Evolutionary conservation across 2,113 vertebrate species (phyloP).

Genomic region (Gallinago undulata): DNA sequence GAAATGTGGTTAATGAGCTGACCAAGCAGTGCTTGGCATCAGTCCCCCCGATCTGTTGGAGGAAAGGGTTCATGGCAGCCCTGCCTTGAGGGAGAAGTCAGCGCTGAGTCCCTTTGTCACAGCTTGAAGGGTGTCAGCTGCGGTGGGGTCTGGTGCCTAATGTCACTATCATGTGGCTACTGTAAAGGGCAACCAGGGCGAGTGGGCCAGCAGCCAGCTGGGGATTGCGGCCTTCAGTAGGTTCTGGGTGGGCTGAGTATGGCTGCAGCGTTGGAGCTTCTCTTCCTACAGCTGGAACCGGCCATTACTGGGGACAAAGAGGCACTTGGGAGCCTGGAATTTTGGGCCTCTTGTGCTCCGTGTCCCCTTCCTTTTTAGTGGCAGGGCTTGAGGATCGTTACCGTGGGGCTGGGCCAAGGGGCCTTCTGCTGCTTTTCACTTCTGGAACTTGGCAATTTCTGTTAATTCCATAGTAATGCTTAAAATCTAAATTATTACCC

Average conservation of each 20-base stretch:
- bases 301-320: not conserved
- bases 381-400: not conserved
- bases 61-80: not conserved
- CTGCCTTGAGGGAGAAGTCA: fast-evolving
- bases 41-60: fast-evolving
- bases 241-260: not conserved
- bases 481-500: not conserved
- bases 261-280: too few relatives aligned
- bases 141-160: fast-evolving
- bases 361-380: fast-evolving
- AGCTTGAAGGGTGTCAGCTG: too few relatives aligned
- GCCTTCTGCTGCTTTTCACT: not conserved
- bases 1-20: not conserved
- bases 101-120: not conserved
- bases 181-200: not conserved
- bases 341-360: not conserved
- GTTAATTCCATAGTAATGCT: not conserved
- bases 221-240: not conserved
- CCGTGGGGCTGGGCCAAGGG: not conserved
- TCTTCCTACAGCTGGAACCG: too few relatives aligned
- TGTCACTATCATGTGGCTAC: not conserved
- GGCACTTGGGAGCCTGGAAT: not conserved
- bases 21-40: not conserved
- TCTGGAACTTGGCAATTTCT: not conserved
- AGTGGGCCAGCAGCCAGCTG: too few relatives aligned